phyloP scores from a whole-genome alignment of 2,113 vertebrate species.

The Caretta caretta region DNA sequence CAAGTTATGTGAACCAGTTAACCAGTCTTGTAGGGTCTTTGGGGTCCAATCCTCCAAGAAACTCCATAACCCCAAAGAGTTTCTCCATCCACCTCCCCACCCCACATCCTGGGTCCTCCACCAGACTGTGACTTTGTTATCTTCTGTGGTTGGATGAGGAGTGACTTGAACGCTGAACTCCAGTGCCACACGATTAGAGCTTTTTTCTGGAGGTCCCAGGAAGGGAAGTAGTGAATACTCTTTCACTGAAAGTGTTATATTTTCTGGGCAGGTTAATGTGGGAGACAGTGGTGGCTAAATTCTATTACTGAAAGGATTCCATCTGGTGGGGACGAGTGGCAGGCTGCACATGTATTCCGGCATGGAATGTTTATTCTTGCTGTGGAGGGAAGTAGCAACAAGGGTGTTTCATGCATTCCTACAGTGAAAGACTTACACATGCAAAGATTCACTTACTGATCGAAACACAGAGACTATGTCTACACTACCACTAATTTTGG shows the following conservation, averaged over 20 bases:
- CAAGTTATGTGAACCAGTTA: not conserved
- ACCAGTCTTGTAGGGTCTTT: not conserved
- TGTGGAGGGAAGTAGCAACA: not conserved
- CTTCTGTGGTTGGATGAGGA: not conserved
- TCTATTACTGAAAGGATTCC: not conserved
- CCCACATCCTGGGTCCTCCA: not conserved
- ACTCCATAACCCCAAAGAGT: too few species aligned
- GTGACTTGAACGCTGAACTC: not conserved
- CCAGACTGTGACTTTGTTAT: not conserved
- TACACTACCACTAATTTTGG: not conserved
- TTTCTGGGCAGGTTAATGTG: not conserved
- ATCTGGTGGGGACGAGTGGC: not conserved
- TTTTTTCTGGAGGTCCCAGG: not conserved
- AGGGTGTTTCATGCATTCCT: not conserved
- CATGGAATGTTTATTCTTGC: not conserved
- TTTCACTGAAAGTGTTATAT: not conserved
- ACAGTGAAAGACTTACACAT: not conserved
- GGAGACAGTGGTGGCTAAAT: not conserved
- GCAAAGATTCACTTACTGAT: slow-evolving; percentile 25
- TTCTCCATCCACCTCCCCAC: not conserved
- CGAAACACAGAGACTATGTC: slow-evolving; percentile 17
- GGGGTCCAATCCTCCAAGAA: too few species aligned
- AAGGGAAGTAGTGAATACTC: not conserved
- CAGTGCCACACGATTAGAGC: not conserved
- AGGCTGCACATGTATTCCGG: not conserved